Conservation (phyloP, 2,888 invertebrate genomes). For the Ectemnius cavifrons region DNA sequence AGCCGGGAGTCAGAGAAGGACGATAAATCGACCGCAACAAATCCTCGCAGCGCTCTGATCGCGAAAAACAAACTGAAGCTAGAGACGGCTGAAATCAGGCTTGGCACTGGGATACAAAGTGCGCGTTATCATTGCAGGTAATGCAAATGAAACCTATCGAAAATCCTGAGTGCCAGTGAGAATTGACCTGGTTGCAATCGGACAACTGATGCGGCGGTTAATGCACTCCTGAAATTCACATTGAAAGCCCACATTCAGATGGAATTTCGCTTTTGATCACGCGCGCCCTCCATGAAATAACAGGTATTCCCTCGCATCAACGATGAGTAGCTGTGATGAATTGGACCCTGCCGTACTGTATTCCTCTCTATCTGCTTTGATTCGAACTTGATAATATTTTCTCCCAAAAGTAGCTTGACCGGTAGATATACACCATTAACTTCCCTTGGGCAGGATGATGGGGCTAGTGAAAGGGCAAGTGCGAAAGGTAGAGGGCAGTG, state of each 20-base stretch:
- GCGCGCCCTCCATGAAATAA: conserved; percentile 1
- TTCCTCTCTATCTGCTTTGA: too few relatives aligned
- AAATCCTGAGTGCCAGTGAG: conserved; percentile 22
- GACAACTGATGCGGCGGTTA: too few relatives aligned
- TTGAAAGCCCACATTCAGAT: conserved; percentile 13
- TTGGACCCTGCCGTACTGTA: too few relatives aligned
- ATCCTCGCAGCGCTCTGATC: neutral
- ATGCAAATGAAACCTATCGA: conserved; percentile 34
- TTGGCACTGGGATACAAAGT: neutral
- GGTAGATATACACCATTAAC: conserved; percentile 47
- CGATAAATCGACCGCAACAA: conserved; percentile 34
- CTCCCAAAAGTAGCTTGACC: neutral
- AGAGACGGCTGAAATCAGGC: neutral
- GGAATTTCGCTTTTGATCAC: conserved; percentile 37
- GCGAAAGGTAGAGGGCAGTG: conserved; percentile 34
- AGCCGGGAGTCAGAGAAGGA: neutral
- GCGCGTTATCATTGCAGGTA: conserved; percentile 7
- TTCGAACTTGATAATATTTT: conserved; percentile 42
- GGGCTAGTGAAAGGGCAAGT: conserved; percentile 53
- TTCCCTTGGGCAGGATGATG: conserved; percentile 21
- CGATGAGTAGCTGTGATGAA: conserved; percentile 29
- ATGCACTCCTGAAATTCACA: conserved; percentile 9
- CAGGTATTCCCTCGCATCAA: conserved; percentile 38
- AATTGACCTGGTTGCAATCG: conserved; percentile 21
- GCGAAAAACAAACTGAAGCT: neutral